Evolutionary conservation across 2,888 invertebrate genomes (phyloP).

Genomic region (Coleophora flavipennella): DNA sequence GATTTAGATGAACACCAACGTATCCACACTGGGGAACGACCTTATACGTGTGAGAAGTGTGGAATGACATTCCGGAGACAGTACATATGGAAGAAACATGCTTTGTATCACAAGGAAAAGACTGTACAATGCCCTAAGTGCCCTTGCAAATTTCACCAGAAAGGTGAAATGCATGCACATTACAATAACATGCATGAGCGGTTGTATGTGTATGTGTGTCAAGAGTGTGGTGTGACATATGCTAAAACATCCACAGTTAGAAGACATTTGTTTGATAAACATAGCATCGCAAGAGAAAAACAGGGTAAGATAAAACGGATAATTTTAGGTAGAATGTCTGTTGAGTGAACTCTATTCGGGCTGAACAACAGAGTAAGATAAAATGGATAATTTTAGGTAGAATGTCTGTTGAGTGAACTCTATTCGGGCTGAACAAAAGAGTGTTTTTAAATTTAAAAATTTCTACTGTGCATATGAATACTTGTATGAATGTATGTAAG

Average conservation of each 20-base stretch:
- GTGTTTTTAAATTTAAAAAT: too few relatives aligned
- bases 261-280: constrained; percentile 45
- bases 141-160: constrained; percentile 41
- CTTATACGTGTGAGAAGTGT: constrained; percentile 56
- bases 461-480: too few relatives aligned
- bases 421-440: constrained; percentile 55
- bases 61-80: constrained; percentile 52
- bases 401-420: too few relatives aligned
- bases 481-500: too few relatives aligned
- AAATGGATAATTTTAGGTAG: constrained; percentile 23
- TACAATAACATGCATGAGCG: constrained; percentile 50
- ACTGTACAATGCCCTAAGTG: constrained; percentile 45
- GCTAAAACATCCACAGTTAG: constrained; percentile 45
- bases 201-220: constrained; percentile 44
- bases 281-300: constrained; percentile 48
- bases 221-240: constrained; percentile 45
- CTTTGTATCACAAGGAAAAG: constrained; percentile 51
- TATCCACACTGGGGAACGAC: constrained; percentile 54
- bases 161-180: constrained; percentile 41
- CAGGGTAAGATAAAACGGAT: constrained; percentile 48
- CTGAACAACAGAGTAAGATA: constrained; percentile 53
- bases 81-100: constrained; percentile 52
- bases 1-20: constrained; percentile 49
- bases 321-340: constrained; percentile 10
- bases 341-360: too few relatives aligned